phyloP scores from a whole-genome alignment of 2,888 invertebrate genomes.

The Cepaea hortensis region DNA sequence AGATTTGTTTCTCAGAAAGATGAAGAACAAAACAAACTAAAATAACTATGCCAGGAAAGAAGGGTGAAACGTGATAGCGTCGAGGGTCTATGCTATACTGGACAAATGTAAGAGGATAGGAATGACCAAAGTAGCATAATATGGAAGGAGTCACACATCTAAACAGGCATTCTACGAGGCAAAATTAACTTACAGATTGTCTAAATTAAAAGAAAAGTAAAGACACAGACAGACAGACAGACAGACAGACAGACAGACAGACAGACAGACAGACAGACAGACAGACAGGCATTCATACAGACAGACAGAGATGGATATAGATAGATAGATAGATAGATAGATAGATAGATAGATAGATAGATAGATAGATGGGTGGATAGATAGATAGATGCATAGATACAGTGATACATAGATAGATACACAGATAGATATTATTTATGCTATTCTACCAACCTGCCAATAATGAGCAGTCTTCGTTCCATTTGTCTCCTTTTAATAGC shows the following conservation, averaged over 20 bases:
- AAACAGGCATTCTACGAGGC: too few species aligned
- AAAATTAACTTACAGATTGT: too few species aligned
- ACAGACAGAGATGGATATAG: neutral
- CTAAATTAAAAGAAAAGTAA: neutral
- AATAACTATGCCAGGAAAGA: too few species aligned
- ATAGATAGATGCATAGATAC: neutral
- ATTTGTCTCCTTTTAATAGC: slow-evolving; percentile 81
- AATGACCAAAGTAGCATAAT: too few species aligned
- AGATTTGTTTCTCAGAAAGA: too few species aligned
- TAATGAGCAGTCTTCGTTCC: slow-evolving; percentile 81
- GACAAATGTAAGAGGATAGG: too few species aligned
- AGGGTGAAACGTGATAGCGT: too few species aligned
- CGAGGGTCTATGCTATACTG: too few species aligned
- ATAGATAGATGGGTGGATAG: neutral
- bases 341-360: neutral
- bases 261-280: neutral
- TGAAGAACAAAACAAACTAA: too few species aligned
- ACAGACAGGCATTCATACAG: neutral
- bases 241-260: neutral
- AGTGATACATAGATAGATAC: neutral
- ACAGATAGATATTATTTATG: neutral
- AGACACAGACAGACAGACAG: neutral
- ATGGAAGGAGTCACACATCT: too few species aligned
- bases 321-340: neutral
- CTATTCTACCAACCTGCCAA: slow-evolving; percentile 80